Base-by-base conservation (phyloP, 1,140 invertebrate genomes). In the Cherax destructor region DNA sequence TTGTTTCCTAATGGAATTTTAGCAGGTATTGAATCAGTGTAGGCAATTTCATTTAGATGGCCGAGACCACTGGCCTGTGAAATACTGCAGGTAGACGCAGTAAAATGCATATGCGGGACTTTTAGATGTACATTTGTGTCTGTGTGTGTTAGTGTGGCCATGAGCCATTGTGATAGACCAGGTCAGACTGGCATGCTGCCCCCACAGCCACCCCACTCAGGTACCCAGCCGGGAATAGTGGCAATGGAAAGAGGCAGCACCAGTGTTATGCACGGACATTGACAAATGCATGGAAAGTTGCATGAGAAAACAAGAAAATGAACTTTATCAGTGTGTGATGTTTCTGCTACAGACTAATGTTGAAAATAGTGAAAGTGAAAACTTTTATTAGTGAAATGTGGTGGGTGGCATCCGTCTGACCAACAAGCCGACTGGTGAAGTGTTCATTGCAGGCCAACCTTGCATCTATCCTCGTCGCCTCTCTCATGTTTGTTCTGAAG, bases 81-180 rank as follows among this genome's bases (percentile, higher is more conserved):
- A 61, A 52, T 83, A 88, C 89, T 91, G 89, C 89, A 65, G 89
- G 76, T 85, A 85, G 72, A 84, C 59, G 89, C 81, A 91, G 83
- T 91, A 56, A 91, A 90, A 59, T 91, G 88, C 89, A 91, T 91
- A 91, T 85, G 77, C 77, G 89, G 52, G 89, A 91, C 89, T 91
- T 79, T 91, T 91, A 91, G 89, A 91, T 91, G 83, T 91, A 91
- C 89, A 72, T 91, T 91, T 91, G 83, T 91, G 89, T 91, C 83
- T 85, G 89, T 91, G 89, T 91, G 89, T 91, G 89, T 91, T 91
- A 91, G 89, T 91, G 89, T 89, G 87, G 87, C 87, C 79, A 81
- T 49, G 65, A 89, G 87, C 83, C 89, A 91, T 85, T 91, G 89
- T 91, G 89, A 91, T 91, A 91, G 89, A 91, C 89, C 83, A 86